A percentile compares a stretch with the other conserved stretches of the same genome.
These are phyloP conservation scores for Myotis brandtii DNA, from an alignment of 2,113 vertebrate genomes.

Conservation along the genomic window DNA sequence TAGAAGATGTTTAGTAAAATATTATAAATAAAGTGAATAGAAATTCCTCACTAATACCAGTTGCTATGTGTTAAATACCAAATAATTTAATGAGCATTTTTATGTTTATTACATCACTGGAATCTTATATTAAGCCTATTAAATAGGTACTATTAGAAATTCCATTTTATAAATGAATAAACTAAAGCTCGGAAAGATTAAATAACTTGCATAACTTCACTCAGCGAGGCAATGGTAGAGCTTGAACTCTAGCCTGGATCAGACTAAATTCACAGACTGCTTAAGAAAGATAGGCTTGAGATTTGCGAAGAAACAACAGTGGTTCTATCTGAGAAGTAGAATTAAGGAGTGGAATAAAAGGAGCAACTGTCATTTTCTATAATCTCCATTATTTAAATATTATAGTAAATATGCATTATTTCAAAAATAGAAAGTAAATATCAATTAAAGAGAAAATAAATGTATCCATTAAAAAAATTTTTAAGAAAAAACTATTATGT, in stretches of 20 bases:
- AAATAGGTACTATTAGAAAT: not conserved
- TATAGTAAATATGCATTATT: not conserved
- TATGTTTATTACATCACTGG: not conserved
- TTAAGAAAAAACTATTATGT: not conserved
- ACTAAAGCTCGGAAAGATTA: not conserved
- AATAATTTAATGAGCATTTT: not conserved
- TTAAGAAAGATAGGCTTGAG: not conserved
- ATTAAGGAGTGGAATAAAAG: not conserved
- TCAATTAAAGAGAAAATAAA: not conserved
- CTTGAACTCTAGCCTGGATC: not conserved
- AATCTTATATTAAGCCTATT: not conserved
- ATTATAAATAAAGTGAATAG: not conserved
- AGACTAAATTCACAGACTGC: not conserved
- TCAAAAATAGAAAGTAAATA: not conserved
- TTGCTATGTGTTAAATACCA: not conserved
- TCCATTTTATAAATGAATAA: not conserved
- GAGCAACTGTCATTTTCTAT: not conserved
- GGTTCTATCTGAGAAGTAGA: not conserved
- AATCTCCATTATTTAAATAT: not conserved
- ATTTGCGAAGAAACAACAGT: not conserved
- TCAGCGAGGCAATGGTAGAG: not conserved
- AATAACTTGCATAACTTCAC: not conserved
- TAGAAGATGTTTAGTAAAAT: constrained; percentile 45
- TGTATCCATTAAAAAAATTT: not conserved
- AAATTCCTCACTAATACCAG: not conserved